These are phyloP conservation scores for Bos taurus DNA, from an alignment of 2,113 vertebrate genomes.

Conservation along the genomic window DNA sequence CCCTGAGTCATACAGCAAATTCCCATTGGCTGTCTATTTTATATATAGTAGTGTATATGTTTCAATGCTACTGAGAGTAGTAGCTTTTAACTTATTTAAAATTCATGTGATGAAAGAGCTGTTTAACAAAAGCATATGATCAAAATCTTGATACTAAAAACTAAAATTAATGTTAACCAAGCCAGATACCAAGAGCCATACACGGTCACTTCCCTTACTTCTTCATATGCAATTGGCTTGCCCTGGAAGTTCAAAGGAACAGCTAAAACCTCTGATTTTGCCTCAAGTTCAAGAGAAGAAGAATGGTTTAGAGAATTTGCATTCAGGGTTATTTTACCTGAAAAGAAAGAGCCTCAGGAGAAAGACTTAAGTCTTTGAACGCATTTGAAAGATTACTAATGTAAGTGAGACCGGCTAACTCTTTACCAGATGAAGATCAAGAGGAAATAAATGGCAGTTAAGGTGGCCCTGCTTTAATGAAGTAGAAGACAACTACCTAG, in stretches of 20 bases:
- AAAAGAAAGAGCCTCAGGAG: neutral
- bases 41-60: neutral
- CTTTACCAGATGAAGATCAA: neutral
- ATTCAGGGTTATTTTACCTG: neutral
- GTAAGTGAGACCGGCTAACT: neutral
- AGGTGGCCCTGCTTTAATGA: neutral
- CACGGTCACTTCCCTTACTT: neutral
- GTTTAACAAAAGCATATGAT: neutral
- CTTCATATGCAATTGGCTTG: neutral
- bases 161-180: conserved; percentile 9
- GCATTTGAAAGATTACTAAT: neutral
- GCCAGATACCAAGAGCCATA: neutral
- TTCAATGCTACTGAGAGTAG: neutral
- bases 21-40: neutral
- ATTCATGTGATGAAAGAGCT: neutral
- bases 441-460: neutral
- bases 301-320: neutral
- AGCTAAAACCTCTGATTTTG: conserved; percentile 18
- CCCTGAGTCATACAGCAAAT: neutral
- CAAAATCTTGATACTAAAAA: neutral
- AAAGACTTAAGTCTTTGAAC: neutral
- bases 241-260: neutral
- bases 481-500: neutral
- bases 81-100: conserved; percentile 15
- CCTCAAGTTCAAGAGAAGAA: neutral